Percentiles rank a stretch among this genome's conserved stretches.
These are phyloP conservation scores for Oncorhynchus kisutch DNA, from an alignment of 2,113 vertebrate genomes.

Conservation along the genomic window DNA sequence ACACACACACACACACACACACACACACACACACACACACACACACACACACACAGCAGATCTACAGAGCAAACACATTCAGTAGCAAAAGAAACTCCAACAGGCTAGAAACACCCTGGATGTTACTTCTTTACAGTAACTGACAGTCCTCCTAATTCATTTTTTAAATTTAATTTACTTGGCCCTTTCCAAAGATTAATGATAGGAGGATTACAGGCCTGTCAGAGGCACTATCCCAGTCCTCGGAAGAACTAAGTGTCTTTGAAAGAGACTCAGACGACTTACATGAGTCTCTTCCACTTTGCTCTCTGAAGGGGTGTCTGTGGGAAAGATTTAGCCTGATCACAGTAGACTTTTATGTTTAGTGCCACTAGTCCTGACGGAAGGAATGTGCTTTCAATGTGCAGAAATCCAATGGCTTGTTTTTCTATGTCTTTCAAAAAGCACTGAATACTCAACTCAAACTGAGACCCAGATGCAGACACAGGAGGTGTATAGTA, in stretches of 20 bases:
- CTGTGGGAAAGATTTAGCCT: too few species aligned
- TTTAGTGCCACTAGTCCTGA: neutral
- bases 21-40: neutral
- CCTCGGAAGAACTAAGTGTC: neutral
- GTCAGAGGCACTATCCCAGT: neutral
- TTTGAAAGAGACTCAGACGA: neutral
- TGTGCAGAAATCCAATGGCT: neutral
- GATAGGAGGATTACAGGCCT: neutral
- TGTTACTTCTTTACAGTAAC: neutral
- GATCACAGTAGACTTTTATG: too few species aligned
- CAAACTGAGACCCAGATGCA: neutral
- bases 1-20: neutral
- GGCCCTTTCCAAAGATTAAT: neutral
- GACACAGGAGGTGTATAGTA: too few species aligned
- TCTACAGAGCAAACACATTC: too few species aligned
- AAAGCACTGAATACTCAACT: neutral
- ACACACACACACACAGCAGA: too few species aligned
- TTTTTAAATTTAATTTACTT: slow-evolving; percentile 6
- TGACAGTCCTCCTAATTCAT: slow-evolving; percentile 2
- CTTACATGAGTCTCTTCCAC: neutral
- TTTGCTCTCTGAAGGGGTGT: neutral
- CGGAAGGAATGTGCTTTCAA: neutral
- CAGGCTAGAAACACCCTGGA: neutral
- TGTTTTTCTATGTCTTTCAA: neutral
- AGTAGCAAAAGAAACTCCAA: too few species aligned